Percentiles rank a stretch among this genome's conserved stretches.
Conservation (phyloP, 2,113 vertebrate genomes). For the Phylloscopus whistleri region DNA sequence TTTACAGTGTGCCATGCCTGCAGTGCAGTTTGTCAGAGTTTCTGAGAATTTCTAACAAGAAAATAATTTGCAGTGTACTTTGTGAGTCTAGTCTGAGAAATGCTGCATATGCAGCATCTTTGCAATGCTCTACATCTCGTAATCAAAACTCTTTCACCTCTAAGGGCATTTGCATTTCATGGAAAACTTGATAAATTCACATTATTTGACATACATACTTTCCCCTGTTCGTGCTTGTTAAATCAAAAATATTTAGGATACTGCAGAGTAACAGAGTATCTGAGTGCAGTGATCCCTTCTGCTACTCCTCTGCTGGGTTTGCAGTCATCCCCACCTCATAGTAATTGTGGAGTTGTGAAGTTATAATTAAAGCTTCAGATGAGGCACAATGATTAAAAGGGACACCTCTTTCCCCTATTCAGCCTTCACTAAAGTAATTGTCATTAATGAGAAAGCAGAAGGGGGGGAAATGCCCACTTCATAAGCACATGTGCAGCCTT, state of each 20-base stretch:
- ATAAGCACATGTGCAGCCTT: background rate
- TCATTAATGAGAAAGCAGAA: background rate
- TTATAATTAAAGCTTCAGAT: constrained; percentile 23
- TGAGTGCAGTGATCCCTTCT: background rate
- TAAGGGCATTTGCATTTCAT: background rate
- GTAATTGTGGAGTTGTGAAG: background rate
- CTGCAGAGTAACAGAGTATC: background rate
- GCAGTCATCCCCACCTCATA: background rate
- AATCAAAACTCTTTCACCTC: background rate
- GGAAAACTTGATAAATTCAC: background rate
- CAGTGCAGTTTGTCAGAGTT: constrained; percentile 1
- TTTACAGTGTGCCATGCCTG: background rate
- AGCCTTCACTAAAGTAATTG: background rate
- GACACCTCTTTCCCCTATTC: background rate
- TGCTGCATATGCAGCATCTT: background rate
- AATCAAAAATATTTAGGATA: background rate
- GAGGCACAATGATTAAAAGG: background rate
- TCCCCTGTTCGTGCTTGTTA: background rate
- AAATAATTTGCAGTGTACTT: background rate
- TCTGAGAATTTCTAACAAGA: background rate
- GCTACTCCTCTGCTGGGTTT: background rate
- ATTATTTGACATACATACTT: background rate
- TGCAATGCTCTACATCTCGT: background rate
- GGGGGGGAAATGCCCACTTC: background rate
- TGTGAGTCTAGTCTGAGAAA: background rate